Conservation (phyloP, 2,888 invertebrate genomes). For the Phania funesta region DNA sequence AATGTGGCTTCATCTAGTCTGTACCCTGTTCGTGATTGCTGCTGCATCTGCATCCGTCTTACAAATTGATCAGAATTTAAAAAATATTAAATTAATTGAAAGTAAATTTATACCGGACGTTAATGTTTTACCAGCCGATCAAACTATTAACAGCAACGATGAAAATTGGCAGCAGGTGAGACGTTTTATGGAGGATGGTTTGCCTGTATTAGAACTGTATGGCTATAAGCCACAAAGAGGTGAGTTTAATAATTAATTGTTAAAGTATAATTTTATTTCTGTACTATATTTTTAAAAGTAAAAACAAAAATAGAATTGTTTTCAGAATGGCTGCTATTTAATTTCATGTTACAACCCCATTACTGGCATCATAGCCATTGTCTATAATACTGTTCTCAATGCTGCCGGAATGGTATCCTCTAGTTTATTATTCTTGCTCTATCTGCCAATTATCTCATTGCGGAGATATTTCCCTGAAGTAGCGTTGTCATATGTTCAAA, state of each 20-base stretch:
- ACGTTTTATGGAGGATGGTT: constrained; percentile 78
- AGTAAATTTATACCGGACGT: constrained; percentile 78
- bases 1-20: constrained; percentile 59
- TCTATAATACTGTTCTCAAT: too few species aligned
- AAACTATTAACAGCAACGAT: constrained; percentile 69
- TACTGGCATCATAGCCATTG: too few species aligned
- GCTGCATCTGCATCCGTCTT: constrained; percentile 55
- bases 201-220: constrained; percentile 78
- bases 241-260: constrained; percentile 68
- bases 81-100: constrained; percentile 78
- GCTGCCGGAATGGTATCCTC: too few species aligned
- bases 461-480: too few species aligned
- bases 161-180: constrained; percentile 78
- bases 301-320: too few species aligned
- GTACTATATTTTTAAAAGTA: not conserved
- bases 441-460: too few species aligned
- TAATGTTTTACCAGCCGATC: constrained; percentile 69
- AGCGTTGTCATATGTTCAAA: too few species aligned
- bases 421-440: too few species aligned
- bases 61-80: constrained; percentile 77
- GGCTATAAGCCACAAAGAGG: constrained; percentile 78
- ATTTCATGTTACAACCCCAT: too few species aligned
- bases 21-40: constrained; percentile 53
- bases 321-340: too few species aligned
- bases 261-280: not conserved